Base-by-base conservation (phyloP, 2,797 vertebrate species). In the Poeciliopsis paucimaculata region DNA sequence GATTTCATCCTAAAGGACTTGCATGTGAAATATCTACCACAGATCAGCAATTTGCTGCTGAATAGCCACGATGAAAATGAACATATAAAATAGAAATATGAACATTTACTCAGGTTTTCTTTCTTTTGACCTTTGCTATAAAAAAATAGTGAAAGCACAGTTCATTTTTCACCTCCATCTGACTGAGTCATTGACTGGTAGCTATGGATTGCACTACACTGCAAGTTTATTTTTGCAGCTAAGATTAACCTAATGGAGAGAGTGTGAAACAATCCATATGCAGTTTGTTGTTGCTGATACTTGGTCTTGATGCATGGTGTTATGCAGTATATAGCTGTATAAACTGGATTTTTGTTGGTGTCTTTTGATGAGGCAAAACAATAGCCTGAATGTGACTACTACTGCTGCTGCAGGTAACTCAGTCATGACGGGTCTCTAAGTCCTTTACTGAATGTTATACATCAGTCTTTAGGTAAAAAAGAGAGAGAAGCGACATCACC, bases 321-420 rank as follows among this genome's bases (percentile, higher is more conserved):
- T 76, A 78, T 43, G 71, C 76, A 78, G 74, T 47, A 77, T 81
- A 74, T 31, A 76, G 77, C 62, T 53, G 80, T 47, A 66, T 70
- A 87, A 91, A 91, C 68, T 84, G 84, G 87, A 82, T 88, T 89
- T 89, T 73, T 43, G 39, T 80, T 84, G 87, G 89, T 88, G 89
- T 82, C 75, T 78, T 84, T 79, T 76, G 71, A 90, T 78, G 66
- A 78, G 43, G 60, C 64, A 74, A 82, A 85, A 89, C 82, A 88
- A 86, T 73, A 76, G 45, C 53, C 76, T 53, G 53, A 85, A 85
- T n/a, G 49, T 75, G 18, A 20, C 18, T 53, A 43, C 66, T 45
- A 55, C 60, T 23, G 11, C 34, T 68, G 51, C 20, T 53, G 71
- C 31, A 1, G 23, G 62, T 34, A 73, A 28, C 47, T 34, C 70